Evolutionary conservation across 2,888 invertebrate genomes (phyloP).

Genomic region (Diloba caeruleocephala): DNA sequence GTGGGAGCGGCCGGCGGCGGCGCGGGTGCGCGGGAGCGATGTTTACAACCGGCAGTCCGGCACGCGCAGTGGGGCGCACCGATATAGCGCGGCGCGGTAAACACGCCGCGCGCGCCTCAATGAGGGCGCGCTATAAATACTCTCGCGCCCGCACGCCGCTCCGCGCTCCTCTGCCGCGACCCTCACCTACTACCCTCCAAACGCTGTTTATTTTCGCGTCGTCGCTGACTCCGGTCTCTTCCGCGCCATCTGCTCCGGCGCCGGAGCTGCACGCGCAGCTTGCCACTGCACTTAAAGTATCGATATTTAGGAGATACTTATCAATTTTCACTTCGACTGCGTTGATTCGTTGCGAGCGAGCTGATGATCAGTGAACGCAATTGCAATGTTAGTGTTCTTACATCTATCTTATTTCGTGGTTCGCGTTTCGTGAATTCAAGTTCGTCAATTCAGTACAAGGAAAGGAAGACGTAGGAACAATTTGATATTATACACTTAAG

Average conservation of each 20-base stretch:
- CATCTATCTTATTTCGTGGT: too few species aligned
- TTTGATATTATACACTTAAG: too few species aligned
- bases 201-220: slow-evolving; percentile 62
- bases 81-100: slow-evolving; percentile 59
- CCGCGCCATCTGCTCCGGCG: slow-evolving; percentile 13
- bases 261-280: background rate
- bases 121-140: slow-evolving; percentile 77
- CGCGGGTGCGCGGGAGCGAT: too few species aligned
- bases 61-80: slow-evolving; percentile 52
- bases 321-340: background rate
- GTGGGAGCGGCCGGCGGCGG: slow-evolving; percentile 28
- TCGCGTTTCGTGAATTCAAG: too few species aligned
- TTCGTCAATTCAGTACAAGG: too few species aligned
- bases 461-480: too few species aligned
- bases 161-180: slow-evolving; percentile 53
- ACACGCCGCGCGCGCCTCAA: slow-evolving; percentile 62
- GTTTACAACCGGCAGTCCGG: slow-evolving; percentile 44
- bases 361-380: too few species aligned
- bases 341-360: too few species aligned
- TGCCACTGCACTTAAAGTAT: background rate
- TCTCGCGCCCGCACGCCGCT: slow-evolving; percentile 37
- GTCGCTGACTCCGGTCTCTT: slow-evolving; percentile 9
- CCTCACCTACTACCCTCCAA: slow-evolving; percentile 81
- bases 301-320: too few species aligned
- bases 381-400: too few species aligned